A percentile compares a stretch with the other conserved stretches of the same genome.
phyloP scores from a whole-genome alignment of 2,888 invertebrate species.

The Cheilosia grossa region DNA sequence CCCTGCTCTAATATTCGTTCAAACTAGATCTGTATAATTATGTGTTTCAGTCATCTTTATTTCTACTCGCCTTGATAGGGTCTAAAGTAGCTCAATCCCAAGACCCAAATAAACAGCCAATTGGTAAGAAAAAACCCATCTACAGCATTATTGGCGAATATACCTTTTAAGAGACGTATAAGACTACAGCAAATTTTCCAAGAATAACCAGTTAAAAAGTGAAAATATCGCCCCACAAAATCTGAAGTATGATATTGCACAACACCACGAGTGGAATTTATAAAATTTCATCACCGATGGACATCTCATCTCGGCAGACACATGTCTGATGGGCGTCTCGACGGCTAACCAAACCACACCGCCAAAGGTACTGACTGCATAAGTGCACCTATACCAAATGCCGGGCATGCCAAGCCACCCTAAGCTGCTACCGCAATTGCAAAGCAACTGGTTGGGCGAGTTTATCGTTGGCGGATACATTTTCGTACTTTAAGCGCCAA shows the following conservation, averaged over 20 bases:
- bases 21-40: too few species aligned
- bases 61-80: too few species aligned
- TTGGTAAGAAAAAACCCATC: too few species aligned
- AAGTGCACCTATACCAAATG: slow-evolving; percentile 20
- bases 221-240: slow-evolving; percentile 1
- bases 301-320: slow-evolving; percentile 35
- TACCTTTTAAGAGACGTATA: too few species aligned
- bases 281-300: slow-evolving; percentile 45
- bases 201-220: slow-evolving; percentile 35
- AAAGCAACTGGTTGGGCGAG: slow-evolving; percentile 54
- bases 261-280: slow-evolving; percentile 29
- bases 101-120: too few species aligned
- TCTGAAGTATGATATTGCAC: slow-evolving; percentile 22
- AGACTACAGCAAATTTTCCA: neutral
- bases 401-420: slow-evolving; percentile 25
- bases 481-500: slow-evolving; percentile 53
- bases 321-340: slow-evolving; percentile 52
- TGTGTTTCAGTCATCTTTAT: too few species aligned
- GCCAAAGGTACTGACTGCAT: slow-evolving; percentile 5
- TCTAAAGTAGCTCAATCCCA: too few species aligned
- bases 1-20: too few species aligned
- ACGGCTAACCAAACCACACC: slow-evolving; percentile 9
- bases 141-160: too few species aligned
- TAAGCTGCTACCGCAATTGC: slow-evolving; percentile 41
- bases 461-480: slow-evolving; percentile 45